A percentile compares a stretch with the other conserved stretches of the same genome.
phyloP scores from a whole-genome alignment of 2,797 vertebrate genomes.

The Sandelia bainsii region DNA sequence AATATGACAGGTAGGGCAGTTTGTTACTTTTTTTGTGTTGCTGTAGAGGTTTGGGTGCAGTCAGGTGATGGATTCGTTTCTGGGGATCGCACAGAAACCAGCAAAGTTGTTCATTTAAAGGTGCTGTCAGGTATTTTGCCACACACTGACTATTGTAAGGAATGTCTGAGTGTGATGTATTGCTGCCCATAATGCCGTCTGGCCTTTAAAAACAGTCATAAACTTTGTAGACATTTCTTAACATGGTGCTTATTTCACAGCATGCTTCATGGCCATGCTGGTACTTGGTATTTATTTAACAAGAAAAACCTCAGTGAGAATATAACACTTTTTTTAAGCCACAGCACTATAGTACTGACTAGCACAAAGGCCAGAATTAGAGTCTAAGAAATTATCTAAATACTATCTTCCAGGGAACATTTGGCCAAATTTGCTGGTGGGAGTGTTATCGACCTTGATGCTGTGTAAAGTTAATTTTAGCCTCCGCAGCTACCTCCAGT shows the following conservation, averaged over 20 bases:
- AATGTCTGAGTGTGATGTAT: slow-evolving; percentile 56
- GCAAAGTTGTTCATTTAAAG: slow-evolving; percentile 32
- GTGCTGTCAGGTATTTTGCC: slow-evolving; percentile 44
- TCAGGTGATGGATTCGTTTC: slow-evolving; percentile 71
- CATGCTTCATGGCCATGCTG: slow-evolving; percentile 25
- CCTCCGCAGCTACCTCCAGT: not conserved
- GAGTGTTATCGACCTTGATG: not conserved
- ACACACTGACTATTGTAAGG: slow-evolving; percentile 30
- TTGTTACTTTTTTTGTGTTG: slow-evolving; percentile 63
- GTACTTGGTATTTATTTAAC: slow-evolving; percentile 26
- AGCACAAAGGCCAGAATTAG: not conserved
- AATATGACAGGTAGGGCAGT: slow-evolving; percentile 65
- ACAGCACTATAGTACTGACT: not conserved
- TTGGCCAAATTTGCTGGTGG: not conserved
- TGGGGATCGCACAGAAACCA: slow-evolving; percentile 56
- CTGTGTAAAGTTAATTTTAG: not conserved
- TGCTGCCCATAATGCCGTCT: slow-evolving; percentile 26
- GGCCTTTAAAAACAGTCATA: slow-evolving; percentile 59
- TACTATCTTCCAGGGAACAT: too few relatives aligned
- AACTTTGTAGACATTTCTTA: slow-evolving; percentile 46
- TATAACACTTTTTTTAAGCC: slow-evolving; percentile 1
- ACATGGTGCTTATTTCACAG: slow-evolving; percentile 31
- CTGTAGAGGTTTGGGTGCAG: slow-evolving; percentile 34
- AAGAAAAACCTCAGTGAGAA: slow-evolving; percentile 12
- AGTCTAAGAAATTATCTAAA: not conserved